Evolutionary conservation across 2,797 vertebrate species (phyloP), one percentile per base, ranked within the genome.

Genomic region (Chaenodraco wilsoni): DNA sequence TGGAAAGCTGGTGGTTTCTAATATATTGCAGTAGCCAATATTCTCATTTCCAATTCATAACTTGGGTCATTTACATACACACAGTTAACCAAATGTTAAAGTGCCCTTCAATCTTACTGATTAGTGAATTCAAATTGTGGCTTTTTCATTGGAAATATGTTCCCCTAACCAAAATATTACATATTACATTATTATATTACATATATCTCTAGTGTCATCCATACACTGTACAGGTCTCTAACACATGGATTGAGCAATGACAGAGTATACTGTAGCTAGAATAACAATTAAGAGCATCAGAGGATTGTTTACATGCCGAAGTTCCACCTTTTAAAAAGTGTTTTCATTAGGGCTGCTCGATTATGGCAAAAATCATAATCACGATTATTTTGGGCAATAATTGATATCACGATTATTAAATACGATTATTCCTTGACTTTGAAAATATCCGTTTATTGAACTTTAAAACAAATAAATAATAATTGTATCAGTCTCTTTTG

Each of bases 1-100:
- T 31, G 43, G 54, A 41, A 46, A 51, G 45, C 52, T 2, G 5
- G 17, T 19, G 63, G 68, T 63, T 41, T 45, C 46, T 65, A 55
- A 81, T 76, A 17, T 37, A 76, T 77, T 21, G 65, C 74, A 70
- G 48, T 3, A 2, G 41, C 41, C n/a, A 31, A 10, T 8, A 12
- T 41, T 52, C 41, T 21, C 21, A 66, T 65, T 68, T 69, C 61
- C 17, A 73, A 23, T 70, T 46, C 14, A 69, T 56, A 57, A 55
- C 52, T 31, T 68, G 33, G 33, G 7, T 1, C 15, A 50, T 69
- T 72, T 63, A 69, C 46, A 61, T 62, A 56, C 51, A 16, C 15
- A 51, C 45, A 13, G 51, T 60, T 51, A 13, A 27, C 27, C 27
- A 27, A 0, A 17, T 21, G 14, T 27, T 21, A 66, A 68, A 23